Evolutionary conservation across 2,797 vertebrate species (phyloP), one percentile per base, ranked within the genome.

Genomic region (Chelon labrosus): DNA sequence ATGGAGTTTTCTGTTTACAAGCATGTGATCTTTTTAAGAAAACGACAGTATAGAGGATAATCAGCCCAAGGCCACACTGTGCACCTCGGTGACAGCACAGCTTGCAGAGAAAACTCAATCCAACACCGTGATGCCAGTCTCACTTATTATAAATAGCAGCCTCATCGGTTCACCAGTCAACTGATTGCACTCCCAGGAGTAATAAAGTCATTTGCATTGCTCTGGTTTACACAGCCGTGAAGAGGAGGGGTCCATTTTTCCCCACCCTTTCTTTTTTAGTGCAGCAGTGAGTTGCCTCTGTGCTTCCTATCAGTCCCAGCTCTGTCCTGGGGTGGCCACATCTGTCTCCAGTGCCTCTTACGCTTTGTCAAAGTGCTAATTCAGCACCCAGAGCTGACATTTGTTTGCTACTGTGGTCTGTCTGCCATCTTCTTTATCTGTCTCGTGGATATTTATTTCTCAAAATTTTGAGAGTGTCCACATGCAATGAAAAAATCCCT

Each of bases 131-230:
- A 58, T 55, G 59, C 68, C 59, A 61, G 61, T 71, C 67, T 56
- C 70, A 35, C 61, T 79, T 70, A 71, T 85, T 85, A 79, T 81
- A 63, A 84, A 82, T 64, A 77, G 57, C 65, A 52, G 82, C 78
- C 75, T 66, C 56, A 57, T 57, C 10, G 62, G 42, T 81, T 80
- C 87, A 75, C 31, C 63, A 76, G 75, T 79, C 73, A 73, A 65
- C 73, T 81, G 77, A 75, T 71, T 83, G 75, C 67, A 51, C 59
- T 86, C 82, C 74, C 79, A 46, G 56, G 64, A 82, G 78, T 65
- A 65, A 71, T 75, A 55, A 31, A 31, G 31, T 31, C 31, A 31
- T 31, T 31, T 31, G 31, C 31, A 31, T 31, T 31, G 31, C 31
- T 31, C 31, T 31, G 31, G 31, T 31, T 31, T 31, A 31, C 31